Evolutionary conservation across 2,888 invertebrate genomes (phyloP).

Genomic region (Clepsis dumicolana): DNA sequence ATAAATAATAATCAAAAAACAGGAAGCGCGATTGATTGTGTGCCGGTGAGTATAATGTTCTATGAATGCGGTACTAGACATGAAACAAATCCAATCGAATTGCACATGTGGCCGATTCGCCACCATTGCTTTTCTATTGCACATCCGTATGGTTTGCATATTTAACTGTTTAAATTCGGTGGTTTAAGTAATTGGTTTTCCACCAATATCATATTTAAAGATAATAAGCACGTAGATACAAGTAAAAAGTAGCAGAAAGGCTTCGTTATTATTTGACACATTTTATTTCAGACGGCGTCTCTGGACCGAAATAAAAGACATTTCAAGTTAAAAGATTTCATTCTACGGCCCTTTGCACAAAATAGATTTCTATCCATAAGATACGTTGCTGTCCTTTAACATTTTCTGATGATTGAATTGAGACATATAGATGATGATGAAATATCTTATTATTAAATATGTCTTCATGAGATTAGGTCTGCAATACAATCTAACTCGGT

Average conservation of each 20-base stretch:
- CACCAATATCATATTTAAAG: too few species aligned
- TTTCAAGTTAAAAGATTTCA: neutral
- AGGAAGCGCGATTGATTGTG: too few species aligned
- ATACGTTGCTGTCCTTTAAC: conserved; percentile 7
- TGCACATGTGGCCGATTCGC: neutral
- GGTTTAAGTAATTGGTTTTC: too few species aligned
- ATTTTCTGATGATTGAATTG: conserved; percentile 24
- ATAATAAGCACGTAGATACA: neutral
- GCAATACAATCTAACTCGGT: conserved; percentile 30
- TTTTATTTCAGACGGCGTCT: neutral
- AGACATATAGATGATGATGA: conserved; percentile 16
- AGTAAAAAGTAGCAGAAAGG: neutral
- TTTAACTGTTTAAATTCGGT: too few species aligned
- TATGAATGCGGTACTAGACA: too few species aligned
- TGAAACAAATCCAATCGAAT: neutral
- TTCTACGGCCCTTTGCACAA: neutral
- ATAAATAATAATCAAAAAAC: too few species aligned
- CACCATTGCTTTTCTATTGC: too few species aligned
- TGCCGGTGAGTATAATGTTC: too few species aligned
- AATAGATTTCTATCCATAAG: neutral
- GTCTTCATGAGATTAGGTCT: conserved; percentile 32
- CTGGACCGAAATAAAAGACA: neutral
- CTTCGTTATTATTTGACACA: neutral
- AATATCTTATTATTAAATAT: conserved; percentile 25
- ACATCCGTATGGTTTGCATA: too few species aligned